These are phyloP conservation scores for Bacillus rossius DNA, from an alignment of 1,140 invertebrate genomes.

Conservation along the genomic window DNA sequence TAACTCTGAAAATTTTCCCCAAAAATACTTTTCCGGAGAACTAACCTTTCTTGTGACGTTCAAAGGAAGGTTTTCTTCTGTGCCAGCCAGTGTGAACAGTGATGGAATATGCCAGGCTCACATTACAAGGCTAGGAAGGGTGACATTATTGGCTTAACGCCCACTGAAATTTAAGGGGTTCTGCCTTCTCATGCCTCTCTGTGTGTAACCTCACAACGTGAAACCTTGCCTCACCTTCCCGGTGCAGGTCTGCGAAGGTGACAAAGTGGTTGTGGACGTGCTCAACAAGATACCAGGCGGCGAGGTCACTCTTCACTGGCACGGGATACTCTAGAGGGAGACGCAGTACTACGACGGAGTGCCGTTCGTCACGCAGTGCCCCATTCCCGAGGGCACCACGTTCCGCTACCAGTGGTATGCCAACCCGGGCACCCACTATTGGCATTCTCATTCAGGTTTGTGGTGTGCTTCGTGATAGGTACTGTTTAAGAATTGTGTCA, in stretches of 20 bases:
- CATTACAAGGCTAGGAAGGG: no score
- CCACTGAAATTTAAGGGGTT: no score
- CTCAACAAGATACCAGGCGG: conserved; percentile 47
- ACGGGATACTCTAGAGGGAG: conserved; percentile 43
- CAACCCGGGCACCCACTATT: conserved; percentile 56
- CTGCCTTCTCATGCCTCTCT: no score
- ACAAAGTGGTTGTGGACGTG: conserved; percentile 50
- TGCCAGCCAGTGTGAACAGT: no score
- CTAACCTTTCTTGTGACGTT: no score
- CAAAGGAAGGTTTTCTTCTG: no score
- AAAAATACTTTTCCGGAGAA: no score
- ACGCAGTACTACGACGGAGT: conserved; percentile 58
- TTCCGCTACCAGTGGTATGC: conserved; percentile 54
- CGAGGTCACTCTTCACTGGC: conserved; percentile 48
- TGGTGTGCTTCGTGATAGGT: conserved; percentile 13
- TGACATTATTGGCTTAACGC: no score
- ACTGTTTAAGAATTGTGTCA: neutral
- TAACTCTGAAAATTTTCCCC: no score
- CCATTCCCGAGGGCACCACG: conserved; percentile 48
- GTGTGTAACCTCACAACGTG: no score
- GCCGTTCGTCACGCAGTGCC: conserved; percentile 64
- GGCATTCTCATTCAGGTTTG: conserved; percentile 59
- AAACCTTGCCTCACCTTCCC: no score
- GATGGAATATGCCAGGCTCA: no score
- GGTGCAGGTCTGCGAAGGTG: conserved; percentile 52